Evolutionary conservation across 1,140 invertebrate species (phyloP).

Genomic region (Bombus sibiricus): DNA sequence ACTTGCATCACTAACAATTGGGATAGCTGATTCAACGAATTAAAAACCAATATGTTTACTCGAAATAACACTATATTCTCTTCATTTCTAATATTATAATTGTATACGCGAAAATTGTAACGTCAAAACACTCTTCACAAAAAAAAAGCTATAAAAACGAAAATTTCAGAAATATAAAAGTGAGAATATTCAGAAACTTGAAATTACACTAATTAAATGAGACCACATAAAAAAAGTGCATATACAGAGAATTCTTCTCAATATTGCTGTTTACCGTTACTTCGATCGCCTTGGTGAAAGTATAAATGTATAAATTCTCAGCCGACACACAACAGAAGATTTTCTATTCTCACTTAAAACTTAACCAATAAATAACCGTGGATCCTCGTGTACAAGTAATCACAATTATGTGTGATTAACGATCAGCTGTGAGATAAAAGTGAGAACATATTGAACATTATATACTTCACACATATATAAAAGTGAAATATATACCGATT

Average conservation of each 20-base stretch:
- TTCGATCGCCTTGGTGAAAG: conserved; percentile 18
- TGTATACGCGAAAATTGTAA: background rate
- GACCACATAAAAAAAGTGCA: conserved; percentile 20
- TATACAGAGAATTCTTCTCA: conserved; percentile 26
- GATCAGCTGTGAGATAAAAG: background rate
- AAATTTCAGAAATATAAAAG: background rate
- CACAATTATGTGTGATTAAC: background rate
- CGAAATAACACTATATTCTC: background rate
- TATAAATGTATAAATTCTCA: conserved; percentile 34
- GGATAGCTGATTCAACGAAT: background rate
- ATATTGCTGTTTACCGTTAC: conserved; percentile 39
- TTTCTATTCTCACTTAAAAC: background rate
- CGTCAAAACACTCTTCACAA: background rate
- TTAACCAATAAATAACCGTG: conserved; percentile 14
- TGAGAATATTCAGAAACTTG: background rate
- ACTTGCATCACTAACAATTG: background rate
- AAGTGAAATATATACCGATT: background rate
- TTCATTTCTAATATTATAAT: background rate
- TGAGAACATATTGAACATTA: background rate
- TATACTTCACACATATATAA: background rate
- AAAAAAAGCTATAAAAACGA: background rate
- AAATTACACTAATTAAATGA: conserved; percentile 1
- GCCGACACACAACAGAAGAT: background rate
- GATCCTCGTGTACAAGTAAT: conserved; percentile 6
- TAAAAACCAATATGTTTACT: background rate